Conservation (phyloP, 2,113 vertebrate genomes). For the Tretioscincus oriximinensis region DNA sequence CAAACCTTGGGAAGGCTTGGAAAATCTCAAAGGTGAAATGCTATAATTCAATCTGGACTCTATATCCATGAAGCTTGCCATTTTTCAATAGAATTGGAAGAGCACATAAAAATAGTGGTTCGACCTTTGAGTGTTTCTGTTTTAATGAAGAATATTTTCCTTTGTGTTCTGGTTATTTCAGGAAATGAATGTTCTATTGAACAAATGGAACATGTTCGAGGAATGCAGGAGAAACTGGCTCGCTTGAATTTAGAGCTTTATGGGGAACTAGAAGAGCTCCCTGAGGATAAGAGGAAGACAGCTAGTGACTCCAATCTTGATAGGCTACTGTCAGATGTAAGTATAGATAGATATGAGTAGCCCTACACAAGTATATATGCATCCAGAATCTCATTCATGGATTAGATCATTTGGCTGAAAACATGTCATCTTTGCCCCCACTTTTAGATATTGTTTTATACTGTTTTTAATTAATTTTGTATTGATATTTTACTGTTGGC, state of each 20-base stretch:
- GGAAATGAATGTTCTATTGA: slow-evolving; percentile 97
- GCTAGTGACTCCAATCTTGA: slow-evolving; percentile 93
- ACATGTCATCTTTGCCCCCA: no score
- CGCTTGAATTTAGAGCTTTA: slow-evolving; percentile 94
- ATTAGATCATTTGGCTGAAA: no score
- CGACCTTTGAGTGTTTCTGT: background rate
- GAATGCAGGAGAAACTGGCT: slow-evolving; percentile 97
- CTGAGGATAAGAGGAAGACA: slow-evolving; percentile 86
- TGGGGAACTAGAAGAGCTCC: slow-evolving; percentile 89
- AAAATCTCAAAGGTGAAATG: no score
- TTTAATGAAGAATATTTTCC: slow-evolving; percentile 7
- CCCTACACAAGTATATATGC: background rate
- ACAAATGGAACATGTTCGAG: slow-evolving; percentile 96
- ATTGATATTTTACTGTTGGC: no score
- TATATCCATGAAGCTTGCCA: no score
- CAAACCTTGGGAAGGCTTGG: no score
- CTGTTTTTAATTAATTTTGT: no score
- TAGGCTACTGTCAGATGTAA: slow-evolving; percentile 90
- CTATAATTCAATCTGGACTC: no score
- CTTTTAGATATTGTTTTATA: no score
- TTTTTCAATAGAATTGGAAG: no score
- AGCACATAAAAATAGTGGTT: background rate
- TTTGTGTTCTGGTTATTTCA: slow-evolving; percentile 52
- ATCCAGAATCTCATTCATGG: background rate
- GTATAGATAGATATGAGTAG: slow-evolving; percentile 40